Base-by-base conservation (phyloP, 1,140 invertebrate genomes). In the Ruditapes philippinarum region DNA sequence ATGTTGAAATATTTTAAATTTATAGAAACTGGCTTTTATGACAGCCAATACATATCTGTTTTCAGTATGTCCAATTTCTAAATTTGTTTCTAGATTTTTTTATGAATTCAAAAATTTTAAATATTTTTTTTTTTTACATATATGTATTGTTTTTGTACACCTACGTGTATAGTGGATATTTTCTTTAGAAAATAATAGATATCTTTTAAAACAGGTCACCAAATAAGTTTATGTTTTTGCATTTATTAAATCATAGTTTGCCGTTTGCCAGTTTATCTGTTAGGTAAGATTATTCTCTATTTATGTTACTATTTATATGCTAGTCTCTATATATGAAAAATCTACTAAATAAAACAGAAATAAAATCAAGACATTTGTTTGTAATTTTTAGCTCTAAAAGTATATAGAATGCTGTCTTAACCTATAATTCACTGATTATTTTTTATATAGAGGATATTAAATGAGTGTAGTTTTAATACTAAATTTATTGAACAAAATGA, bases 241-340 rank as follows among this genome's bases (percentile, higher is more conserved):
- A 70, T 70, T 70, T 70, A 70, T 31, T 70, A n/a, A 38, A 0
- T 70, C 28, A 70, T 36, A 19, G 38, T 70, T 38, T 70, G 36
- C 14, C 33, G 19, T 70, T 25, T 74, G 22, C 70, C 42, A 74
- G 38, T 49, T 51, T 14, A 11, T 78, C 36, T 78, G 74, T 78
- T 78, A 54, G 74, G 36, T 38, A 54, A 78, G 74, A 78, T 78
- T n/a, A 78, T 78, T 57, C 31, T 78, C 54, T 78, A 76, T 76
- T 28, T 76, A 54, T 78, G 36, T 31, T 78, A 31, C 42, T 78
- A 78, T 78, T 78, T 78, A 78, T 78, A 51, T 78, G 74, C 74
- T 78, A 78, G 74, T 78, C 74, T 78, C 25, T 54, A 54, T 49
- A 57, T 51, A 78, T 25, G 28, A 45, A 51, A 76, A 51, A 54